Percentiles rank a stretch among this genome's conserved stretches.
Evolutionary conservation across 2,888 invertebrate genomes (phyloP).

Genomic region (Pachymerium ferrugineum): DNA sequence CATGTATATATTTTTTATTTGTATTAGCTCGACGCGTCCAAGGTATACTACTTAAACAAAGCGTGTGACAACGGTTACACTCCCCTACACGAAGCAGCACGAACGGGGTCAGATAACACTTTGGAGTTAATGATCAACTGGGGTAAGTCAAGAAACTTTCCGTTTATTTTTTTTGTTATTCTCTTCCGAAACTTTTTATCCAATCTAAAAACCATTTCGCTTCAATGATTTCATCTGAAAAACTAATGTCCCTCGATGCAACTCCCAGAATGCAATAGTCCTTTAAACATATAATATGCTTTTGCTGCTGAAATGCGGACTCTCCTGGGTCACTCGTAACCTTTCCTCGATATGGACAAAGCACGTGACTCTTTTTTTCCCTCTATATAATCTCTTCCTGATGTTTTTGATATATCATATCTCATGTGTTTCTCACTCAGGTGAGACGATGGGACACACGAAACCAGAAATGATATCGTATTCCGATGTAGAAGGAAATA

Average conservation of each 20-base stretch:
- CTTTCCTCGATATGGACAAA: no score
- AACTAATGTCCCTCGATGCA: not conserved
- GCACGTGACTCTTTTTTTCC: no score
- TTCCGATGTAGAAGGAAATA: conserved; percentile 79
- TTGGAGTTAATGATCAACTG: conserved; percentile 76
- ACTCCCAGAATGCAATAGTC: no score
- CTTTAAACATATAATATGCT: no score
- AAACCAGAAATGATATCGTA: conserved; percentile 76
- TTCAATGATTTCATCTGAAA: not conserved
- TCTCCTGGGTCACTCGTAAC: no score
- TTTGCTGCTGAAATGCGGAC: no score
- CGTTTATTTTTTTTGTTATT: not conserved
- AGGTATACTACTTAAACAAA: conserved; percentile 42
- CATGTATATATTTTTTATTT: not conserved
- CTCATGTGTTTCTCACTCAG: conserved; percentile 38
- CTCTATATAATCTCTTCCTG: no score
- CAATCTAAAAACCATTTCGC: not conserved
- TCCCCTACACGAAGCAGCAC: conserved; percentile 85
- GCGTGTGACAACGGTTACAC: conserved; percentile 84
- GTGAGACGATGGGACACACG: conserved; percentile 68
- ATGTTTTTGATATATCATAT: not conserved
- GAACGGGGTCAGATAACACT: conserved; percentile 77
- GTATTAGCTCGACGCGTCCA: not conserved
- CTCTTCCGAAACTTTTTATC: not conserved
- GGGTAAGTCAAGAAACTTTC: conserved; percentile 51